A percentile compares a stretch with the other conserved stretches of the same genome.
Conservation (phyloP, 2,888 invertebrate species). For the Parasteatoda lunata region DNA sequence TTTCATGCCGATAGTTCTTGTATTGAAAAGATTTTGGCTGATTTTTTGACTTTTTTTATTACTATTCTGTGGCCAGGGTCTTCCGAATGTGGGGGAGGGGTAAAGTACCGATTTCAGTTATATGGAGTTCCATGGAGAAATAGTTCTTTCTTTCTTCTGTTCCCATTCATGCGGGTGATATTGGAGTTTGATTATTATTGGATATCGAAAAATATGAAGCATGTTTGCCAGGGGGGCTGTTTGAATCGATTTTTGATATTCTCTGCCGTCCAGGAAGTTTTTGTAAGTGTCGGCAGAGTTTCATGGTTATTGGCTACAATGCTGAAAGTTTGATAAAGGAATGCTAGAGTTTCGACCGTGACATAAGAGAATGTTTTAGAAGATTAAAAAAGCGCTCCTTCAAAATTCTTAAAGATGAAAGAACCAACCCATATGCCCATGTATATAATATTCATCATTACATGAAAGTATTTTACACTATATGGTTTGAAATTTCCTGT, state of each 20-base stretch:
- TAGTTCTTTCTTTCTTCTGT: slow-evolving; percentile 3
- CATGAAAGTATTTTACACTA: no score
- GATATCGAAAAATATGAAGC: slow-evolving; percentile 35
- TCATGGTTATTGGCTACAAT: slow-evolving; percentile 1
- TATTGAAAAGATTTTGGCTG: slow-evolving; percentile 34
- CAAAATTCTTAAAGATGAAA: no score
- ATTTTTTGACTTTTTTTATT: slow-evolving; percentile 34
- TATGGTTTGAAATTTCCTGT: no score
- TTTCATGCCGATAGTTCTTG: slow-evolving; percentile 25
- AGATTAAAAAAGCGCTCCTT: background rate
- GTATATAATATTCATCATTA: no score
- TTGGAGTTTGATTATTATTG: slow-evolving; percentile 61
- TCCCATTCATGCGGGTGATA: slow-evolving; percentile 30
- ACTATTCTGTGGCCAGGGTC: slow-evolving; percentile 12
- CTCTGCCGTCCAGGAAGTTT: background rate
- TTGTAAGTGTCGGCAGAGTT: background rate
- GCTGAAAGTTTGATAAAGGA: background rate
- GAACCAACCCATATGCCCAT: no score
- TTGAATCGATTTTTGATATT: slow-evolving; percentile 14
- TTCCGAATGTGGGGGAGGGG: background rate
- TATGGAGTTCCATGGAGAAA: slow-evolving; percentile 25
- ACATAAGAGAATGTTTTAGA: background rate
- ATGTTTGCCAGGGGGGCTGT: slow-evolving; percentile 1
- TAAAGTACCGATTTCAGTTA: slow-evolving; percentile 30
- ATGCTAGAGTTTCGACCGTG: background rate